phyloP scores from a whole-genome alignment of 2,888 invertebrate species.

The Tridacna crocea region DNA sequence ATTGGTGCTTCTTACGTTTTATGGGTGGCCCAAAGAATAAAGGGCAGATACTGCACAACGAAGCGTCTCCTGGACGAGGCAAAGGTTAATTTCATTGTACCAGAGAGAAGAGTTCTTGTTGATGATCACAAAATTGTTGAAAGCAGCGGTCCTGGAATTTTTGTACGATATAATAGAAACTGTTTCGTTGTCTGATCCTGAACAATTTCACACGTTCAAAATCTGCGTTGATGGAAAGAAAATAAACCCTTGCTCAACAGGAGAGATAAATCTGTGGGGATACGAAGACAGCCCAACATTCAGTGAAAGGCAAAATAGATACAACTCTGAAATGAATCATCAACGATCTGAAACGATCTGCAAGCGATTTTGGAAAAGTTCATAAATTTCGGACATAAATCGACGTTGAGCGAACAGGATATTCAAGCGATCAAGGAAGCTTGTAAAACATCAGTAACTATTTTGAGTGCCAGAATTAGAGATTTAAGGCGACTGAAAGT shows the following conservation, averaged over 20 bases:
- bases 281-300: constrained; percentile 43
- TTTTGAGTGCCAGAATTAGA: constrained; percentile 34
- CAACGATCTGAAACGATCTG: not conserved
- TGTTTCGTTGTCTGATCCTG: constrained; percentile 19
- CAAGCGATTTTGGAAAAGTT: not conserved
- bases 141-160: constrained; percentile 37
- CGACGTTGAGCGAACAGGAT: not conserved
- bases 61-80: constrained; percentile 10
- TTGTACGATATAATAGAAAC: constrained; percentile 30
- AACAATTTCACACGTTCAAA: constrained; percentile 40
- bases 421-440: not conserved
- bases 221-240: constrained; percentile 55
- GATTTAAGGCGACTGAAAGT: constrained; percentile 38
- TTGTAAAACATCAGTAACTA: constrained; percentile 20
- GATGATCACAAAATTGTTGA: constrained; percentile 32
- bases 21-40: constrained; percentile 49
- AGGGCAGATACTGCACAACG: constrained; percentile 24
- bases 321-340: not conserved
- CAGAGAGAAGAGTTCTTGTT: constrained; percentile 29
- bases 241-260: constrained; percentile 42
- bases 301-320: constrained; percentile 19
- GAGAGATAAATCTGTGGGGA: constrained; percentile 49
- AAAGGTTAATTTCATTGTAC: constrained; percentile 46
- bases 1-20: constrained; percentile 40
- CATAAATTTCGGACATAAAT: not conserved